Evolutionary conservation across 2,797 vertebrate genomes (phyloP).

Genomic region (Acipenser oxyrinchus): DNA sequence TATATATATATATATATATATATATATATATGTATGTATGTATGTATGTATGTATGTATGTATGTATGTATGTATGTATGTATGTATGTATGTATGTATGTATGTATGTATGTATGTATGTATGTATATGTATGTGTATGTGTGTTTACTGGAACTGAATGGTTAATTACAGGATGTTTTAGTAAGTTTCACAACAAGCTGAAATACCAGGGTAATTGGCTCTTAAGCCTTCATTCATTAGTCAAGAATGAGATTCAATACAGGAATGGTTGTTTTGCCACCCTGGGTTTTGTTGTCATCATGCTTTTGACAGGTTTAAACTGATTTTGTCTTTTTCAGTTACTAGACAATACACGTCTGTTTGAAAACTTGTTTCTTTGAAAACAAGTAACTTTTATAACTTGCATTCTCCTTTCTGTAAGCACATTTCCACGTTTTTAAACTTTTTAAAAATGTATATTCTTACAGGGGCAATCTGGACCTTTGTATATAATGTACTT

Average conservation of each 20-base stretch:
- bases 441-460: conserved; percentile 54
- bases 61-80: neutral
- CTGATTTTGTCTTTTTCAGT: no score
- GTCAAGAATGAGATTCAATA: no score
- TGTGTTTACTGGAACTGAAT: neutral
- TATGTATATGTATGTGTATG: neutral
- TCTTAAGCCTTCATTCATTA: no score
- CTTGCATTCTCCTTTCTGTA: conserved; percentile 27
- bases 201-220: no score
- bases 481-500: conserved; percentile 62
- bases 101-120: neutral
- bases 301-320: no score
- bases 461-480: conserved; percentile 42
- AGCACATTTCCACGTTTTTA: conserved; percentile 63
- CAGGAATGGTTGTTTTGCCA: no score
- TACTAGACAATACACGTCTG: no score
- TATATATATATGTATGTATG: neutral
- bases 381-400: no score
- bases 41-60: neutral
- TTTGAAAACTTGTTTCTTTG: no score
- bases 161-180: neutral
- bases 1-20: neutral
- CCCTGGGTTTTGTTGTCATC: no score
- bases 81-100: neutral
- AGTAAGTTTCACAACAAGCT: no score